Evolutionary conservation across 1,140 invertebrate genomes (phyloP).

Genomic region (Magallana ariakensis): DNA sequence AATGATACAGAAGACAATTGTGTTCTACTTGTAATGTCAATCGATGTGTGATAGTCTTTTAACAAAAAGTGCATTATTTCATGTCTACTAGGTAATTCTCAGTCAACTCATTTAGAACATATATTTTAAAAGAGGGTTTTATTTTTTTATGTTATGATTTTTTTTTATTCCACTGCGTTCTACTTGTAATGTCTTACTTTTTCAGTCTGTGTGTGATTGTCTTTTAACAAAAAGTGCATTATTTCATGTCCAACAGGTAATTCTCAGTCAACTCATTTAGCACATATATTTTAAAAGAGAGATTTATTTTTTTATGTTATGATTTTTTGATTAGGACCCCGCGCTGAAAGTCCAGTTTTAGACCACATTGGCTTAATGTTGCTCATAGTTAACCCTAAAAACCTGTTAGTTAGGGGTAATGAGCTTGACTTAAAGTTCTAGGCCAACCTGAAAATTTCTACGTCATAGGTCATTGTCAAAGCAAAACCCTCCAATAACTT

Average conservation of each 20-base stretch:
- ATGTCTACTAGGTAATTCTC: not conserved
- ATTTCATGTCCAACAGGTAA: not conserved
- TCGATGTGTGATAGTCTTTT: not conserved
- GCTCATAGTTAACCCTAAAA: no score
- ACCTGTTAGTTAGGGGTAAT: no score
- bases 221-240: constrained; percentile 4
- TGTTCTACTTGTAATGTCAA: not conserved
- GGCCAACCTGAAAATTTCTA: no score
- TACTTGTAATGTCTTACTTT: not conserved
- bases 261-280: constrained; percentile 10
- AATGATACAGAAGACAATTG: not conserved
- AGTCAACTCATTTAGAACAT: not conserved
- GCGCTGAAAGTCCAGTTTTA: constrained; percentile 1
- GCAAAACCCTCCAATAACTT: no score
- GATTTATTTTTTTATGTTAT: not conserved
- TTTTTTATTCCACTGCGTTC: not conserved
- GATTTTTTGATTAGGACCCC: not conserved
- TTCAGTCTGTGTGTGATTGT: not conserved
- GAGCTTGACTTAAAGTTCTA: no score
- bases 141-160: not conserved
- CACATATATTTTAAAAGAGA: not conserved
- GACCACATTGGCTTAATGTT: no score
- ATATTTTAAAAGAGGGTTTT: not conserved
- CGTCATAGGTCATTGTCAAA: no score
- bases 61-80: constrained; percentile 19